Percentiles rank a stretch among this genome's conserved stretches.
These are phyloP conservation scores for Urechis unicinctus DNA, from an alignment of 2,888 invertebrate species.

Conservation along the genomic window DNA sequence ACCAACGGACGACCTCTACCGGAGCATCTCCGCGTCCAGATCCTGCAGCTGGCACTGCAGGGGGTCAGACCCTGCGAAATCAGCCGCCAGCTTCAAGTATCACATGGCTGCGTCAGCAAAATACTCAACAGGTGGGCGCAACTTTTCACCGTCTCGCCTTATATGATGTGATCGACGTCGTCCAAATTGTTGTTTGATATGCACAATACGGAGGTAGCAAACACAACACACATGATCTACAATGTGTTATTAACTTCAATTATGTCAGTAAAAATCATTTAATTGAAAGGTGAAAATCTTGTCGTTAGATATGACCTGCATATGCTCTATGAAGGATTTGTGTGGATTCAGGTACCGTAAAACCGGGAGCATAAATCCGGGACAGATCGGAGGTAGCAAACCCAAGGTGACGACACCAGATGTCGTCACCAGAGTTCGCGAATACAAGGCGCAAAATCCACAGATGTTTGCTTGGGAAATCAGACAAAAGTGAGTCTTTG, in stretches of 20 bases:
- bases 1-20: conserved; percentile 50
- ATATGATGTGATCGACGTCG: too few species aligned
- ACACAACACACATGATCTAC: too few species aligned
- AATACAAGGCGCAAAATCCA: conserved; percentile 47
- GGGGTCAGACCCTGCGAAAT: conserved; percentile 50
- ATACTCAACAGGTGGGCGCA: conserved; percentile 48
- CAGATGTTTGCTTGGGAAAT: conserved; percentile 53
- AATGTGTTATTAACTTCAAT: too few species aligned
- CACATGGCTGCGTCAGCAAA: conserved; percentile 50
- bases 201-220: too few species aligned
- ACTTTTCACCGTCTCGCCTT: too few species aligned
- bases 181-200: too few species aligned
- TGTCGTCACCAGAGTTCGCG: conserved; percentile 43
- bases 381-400: conserved; percentile 50
- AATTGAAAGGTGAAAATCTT: too few species aligned
- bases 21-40: conserved; percentile 46
- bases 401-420: conserved; percentile 50
- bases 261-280: too few species aligned
- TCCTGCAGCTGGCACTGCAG: conserved; percentile 46
- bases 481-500: conserved; percentile 36
- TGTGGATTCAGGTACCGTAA: conserved; percentile 47
- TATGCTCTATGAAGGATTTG: too few species aligned
- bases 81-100: conserved; percentile 47
- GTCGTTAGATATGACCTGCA: too few species aligned
- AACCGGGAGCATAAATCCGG: conserved; percentile 51